A percentile compares a stretch with the other conserved stretches of the same genome.
Conservation (phyloP, 2,888 invertebrate genomes). For the Eupsilia transversa region DNA sequence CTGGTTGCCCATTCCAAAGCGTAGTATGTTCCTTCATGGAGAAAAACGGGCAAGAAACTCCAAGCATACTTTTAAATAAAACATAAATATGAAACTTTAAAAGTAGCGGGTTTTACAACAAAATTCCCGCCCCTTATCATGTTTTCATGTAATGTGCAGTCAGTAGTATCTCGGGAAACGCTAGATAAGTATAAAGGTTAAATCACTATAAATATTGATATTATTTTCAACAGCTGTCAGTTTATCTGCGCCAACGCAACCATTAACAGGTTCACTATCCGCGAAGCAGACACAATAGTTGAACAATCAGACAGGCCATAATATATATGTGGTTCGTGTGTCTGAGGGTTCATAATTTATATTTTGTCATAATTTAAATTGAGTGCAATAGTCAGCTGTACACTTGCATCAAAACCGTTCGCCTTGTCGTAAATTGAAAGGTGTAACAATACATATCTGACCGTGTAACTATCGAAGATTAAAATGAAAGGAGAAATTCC, state of each 20-base stretch:
- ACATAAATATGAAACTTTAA: too few species aligned
- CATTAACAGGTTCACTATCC: slow-evolving; percentile 13
- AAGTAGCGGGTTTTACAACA: neutral
- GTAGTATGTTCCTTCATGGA: neutral
- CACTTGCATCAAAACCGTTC: neutral
- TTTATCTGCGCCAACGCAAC: slow-evolving; percentile 14
- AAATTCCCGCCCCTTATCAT: slow-evolving; percentile 28
- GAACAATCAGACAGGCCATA: neutral
- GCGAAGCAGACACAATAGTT: slow-evolving; percentile 14
- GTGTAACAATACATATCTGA: neutral
- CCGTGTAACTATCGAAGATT: neutral
- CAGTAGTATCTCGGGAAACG: neutral
- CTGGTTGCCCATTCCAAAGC: neutral
- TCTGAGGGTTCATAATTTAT: neutral
- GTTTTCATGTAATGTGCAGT: neutral
- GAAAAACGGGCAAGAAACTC: neutral
- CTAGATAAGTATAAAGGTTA: slow-evolving; percentile 9
- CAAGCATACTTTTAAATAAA: too few species aligned
- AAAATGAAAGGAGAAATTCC: slow-evolving; percentile 61
- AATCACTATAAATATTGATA: slow-evolving; percentile 11
- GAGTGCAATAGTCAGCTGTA: neutral
- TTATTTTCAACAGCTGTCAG: slow-evolving; percentile 9
- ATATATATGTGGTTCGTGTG: neutral
- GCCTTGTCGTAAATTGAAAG: neutral
- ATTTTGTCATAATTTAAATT: neutral